Evolutionary conservation across 2,888 invertebrate species (phyloP).

Genomic region (Eupithecia vulgata): DNA sequence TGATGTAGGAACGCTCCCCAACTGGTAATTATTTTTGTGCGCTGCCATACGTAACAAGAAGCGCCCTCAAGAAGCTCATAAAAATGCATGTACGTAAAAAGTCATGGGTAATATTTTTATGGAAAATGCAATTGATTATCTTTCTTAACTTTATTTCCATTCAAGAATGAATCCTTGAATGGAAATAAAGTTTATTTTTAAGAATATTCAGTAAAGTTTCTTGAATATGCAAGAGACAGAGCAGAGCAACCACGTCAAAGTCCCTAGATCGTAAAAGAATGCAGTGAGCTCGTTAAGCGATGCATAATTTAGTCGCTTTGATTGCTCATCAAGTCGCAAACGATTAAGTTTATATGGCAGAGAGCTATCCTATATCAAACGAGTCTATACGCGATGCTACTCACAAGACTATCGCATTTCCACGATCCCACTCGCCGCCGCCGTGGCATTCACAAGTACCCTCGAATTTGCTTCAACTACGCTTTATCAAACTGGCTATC

Average conservation of each 20-base stretch:
- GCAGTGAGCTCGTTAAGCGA: conserved; percentile 43
- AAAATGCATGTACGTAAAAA: conserved; percentile 75
- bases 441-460: conserved; percentile 65
- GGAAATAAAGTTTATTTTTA: too few relatives aligned
- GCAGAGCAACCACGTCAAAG: conserved; percentile 50
- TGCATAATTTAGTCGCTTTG: conserved; percentile 54
- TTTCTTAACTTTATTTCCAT: background rate
- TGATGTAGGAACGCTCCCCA: conserved; percentile 73
- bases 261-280: conserved; percentile 49
- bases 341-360: conserved; percentile 50
- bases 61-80: conserved; percentile 76
- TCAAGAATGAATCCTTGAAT: too few relatives aligned
- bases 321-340: conserved; percentile 50
- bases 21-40: conserved; percentile 82
- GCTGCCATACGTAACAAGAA: conserved; percentile 68
- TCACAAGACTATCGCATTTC: conserved; percentile 74
- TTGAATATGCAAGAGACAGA: conserved; percentile 45
- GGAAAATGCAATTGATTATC: conserved; percentile 20
- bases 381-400: conserved; percentile 58
- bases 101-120: conserved; percentile 63
- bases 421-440: conserved; percentile 62
- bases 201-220: conserved; percentile 10
- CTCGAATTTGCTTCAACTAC: conserved; percentile 67
- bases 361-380: conserved; percentile 65
- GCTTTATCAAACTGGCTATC: conserved; percentile 59